Base-by-base conservation (phyloP, 2,888 invertebrate genomes). In the Aleiodes leptofemur region DNA sequence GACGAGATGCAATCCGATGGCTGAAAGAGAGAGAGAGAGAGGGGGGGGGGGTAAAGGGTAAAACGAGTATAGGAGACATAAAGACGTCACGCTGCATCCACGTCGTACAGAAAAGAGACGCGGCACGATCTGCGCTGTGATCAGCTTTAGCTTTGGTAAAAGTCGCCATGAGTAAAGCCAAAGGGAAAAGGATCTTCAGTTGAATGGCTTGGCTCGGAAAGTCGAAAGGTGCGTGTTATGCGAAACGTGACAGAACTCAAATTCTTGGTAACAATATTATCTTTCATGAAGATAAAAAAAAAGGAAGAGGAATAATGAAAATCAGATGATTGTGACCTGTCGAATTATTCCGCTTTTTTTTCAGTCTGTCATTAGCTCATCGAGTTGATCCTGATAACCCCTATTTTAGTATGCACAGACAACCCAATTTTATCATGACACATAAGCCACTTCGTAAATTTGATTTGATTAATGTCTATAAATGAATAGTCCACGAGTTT, bases 171-270 rank as follows among this genome's bases (percentile, higher is more conserved):
- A 76, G 74, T 76, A 76, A 74, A 76, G 77, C 66, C 72, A 74
- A 72, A 68, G 78, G 78, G 23, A 74, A 31, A 73, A 80, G 75
- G 72, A 80, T 76, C 68, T 48, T 57, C 38, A 55, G 53, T 50
- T 29, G 43, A 57, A 70, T 69, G 43, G 59, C 68, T 50, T 51
- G 29, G n/a, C 74, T 69, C 73, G 77, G 16, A 73, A 70, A 78
- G 76, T 76, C 77, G 76, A 76, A 76, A 84, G 84, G 85, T 88
- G 88, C 87, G 88, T 88, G 88, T 86, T 87, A 88, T 87, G 85
- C 85, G 86, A 88, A 85, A 88, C 87, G 88, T 88, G 88, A 88
- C 88, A 86, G 84, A 84, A 81, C 84, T 83, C 82, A 80, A 80
- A 77, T 82, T 84, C 83, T 83, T 82, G 81, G 6, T 84, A 87